Percentiles rank a stretch among this genome's conserved stretches.
Evolutionary conservation across 1,140 invertebrate genomes (phyloP).

Genomic region (Rhopalosiphum maidis): DNA sequence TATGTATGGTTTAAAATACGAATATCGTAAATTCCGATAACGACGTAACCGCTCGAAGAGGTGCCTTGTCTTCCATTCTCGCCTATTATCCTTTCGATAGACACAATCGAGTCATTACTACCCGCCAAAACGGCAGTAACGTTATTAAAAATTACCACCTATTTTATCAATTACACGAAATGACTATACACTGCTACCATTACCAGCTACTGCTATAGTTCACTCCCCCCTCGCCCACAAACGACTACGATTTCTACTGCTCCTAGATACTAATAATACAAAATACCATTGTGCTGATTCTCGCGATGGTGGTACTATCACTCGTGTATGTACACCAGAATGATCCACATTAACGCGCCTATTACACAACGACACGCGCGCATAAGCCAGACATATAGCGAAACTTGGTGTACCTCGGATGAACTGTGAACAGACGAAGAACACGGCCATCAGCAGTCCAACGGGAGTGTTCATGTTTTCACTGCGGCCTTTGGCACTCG

Average conservation of each 20-base stretch:
- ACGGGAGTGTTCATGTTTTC: conserved; percentile 48
- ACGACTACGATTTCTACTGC: too few relatives aligned
- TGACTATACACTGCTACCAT: too few relatives aligned
- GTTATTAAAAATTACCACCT: not conserved
- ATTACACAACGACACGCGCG: too few relatives aligned
- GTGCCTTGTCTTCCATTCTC: not conserved
- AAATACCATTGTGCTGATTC: too few relatives aligned
- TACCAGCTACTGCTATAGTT: not conserved
- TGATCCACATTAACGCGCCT: too few relatives aligned
- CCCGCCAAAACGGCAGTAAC: not conserved
- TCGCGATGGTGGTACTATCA: too few relatives aligned
- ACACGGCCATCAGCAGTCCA: conserved; percentile 50
- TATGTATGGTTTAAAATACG: not conserved
- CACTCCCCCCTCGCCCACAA: too few relatives aligned
- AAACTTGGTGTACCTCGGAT: conserved; percentile 1
- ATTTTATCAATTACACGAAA: not conserved
- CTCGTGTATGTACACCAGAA: too few relatives aligned
- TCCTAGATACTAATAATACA: too few relatives aligned
- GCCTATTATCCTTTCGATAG: not conserved
- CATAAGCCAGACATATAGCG: too few relatives aligned
- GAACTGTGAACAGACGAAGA: conserved; percentile 44
- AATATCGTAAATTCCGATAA: not conserved
- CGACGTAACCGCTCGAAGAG: not conserved
- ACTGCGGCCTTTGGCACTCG: conserved; percentile 14
- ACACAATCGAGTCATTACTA: not conserved